Evolutionary conservation across 2,888 invertebrate genomes (phyloP).

Genomic region (Onthophagus sagittarius): DNA sequence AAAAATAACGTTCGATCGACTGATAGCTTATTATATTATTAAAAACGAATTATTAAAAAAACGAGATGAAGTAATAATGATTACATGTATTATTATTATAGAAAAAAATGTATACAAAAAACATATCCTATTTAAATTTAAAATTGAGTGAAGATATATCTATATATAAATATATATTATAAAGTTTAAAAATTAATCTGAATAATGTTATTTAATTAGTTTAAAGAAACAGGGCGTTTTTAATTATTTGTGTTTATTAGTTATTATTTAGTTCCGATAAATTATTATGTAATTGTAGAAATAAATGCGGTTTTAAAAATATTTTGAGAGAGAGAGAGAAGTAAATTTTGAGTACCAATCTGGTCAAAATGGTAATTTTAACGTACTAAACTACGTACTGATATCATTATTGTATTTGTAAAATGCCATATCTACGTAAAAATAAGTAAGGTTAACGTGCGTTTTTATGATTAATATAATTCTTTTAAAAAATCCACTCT

Average conservation of each 20-base stretch:
- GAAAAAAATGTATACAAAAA: background rate
- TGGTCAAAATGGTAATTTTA: background rate
- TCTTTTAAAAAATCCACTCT: background rate
- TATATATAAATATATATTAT: background rate
- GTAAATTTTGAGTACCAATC: background rate
- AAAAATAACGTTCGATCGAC: slow-evolving; percentile 15
- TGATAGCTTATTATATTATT: slow-evolving; percentile 21
- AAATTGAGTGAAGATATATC: background rate
- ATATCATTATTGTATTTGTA: slow-evolving; percentile 10
- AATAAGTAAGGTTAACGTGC: background rate
- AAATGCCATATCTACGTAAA: background rate
- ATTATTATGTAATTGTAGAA: background rate
- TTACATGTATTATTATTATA: background rate
- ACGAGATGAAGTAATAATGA: background rate
- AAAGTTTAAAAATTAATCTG: background rate
- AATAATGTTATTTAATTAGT: too few relatives aligned
- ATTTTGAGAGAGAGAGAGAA: background rate
- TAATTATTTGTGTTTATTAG: background rate
- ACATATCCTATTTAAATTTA: background rate
- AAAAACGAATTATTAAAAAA: too few relatives aligned
- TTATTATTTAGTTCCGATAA: background rate
- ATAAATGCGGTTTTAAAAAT: background rate
- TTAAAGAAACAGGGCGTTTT: background rate
- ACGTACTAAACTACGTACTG: background rate
- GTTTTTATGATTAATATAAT: background rate